phyloP scores from a whole-genome alignment of 2,888 invertebrate species.

The Ennomos erosarius region DNA sequence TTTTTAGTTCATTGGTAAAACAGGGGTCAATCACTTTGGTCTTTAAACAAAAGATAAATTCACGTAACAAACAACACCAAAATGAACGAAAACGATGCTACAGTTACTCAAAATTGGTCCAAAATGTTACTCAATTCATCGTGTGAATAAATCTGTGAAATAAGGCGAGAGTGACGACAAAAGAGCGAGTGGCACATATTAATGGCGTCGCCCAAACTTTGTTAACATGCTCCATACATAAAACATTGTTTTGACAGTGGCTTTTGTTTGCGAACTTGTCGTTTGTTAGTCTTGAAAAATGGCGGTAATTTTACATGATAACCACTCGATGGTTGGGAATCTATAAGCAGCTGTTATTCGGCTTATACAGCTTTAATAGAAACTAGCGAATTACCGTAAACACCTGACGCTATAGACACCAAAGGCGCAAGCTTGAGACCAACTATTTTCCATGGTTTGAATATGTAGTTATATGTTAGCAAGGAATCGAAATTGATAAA shows the following conservation, averaged over 20 bases:
- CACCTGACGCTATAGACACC: constrained; percentile 9
- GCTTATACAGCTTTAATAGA: too few species aligned
- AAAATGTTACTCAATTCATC: constrained; percentile 62
- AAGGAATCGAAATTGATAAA: background rate
- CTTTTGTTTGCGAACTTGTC: constrained; percentile 27
- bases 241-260: constrained; percentile 30
- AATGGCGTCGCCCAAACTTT: constrained; percentile 32
- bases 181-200: constrained; percentile 39
- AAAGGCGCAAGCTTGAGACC: constrained; percentile 1
- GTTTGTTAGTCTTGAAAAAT: constrained; percentile 26
- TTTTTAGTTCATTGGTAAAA: constrained; percentile 1
- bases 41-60: constrained; percentile 9
- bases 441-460: background rate
- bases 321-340: background rate
- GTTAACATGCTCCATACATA: constrained; percentile 26
- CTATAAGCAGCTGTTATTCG: too few species aligned
- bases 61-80: constrained; percentile 19
- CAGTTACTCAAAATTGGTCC: constrained; percentile 83
- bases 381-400: background rate
- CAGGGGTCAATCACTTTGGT: constrained; percentile 8
- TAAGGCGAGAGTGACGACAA: constrained; percentile 39
- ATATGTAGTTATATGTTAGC: background rate
- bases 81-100: constrained; percentile 51
- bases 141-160: constrained; percentile 34
- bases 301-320: constrained; percentile 10